Evolutionary conservation across 2,113 vertebrate genomes (phyloP), one percentile per base, ranked within the genome.

Genomic region (Corapipo altera): DNA sequence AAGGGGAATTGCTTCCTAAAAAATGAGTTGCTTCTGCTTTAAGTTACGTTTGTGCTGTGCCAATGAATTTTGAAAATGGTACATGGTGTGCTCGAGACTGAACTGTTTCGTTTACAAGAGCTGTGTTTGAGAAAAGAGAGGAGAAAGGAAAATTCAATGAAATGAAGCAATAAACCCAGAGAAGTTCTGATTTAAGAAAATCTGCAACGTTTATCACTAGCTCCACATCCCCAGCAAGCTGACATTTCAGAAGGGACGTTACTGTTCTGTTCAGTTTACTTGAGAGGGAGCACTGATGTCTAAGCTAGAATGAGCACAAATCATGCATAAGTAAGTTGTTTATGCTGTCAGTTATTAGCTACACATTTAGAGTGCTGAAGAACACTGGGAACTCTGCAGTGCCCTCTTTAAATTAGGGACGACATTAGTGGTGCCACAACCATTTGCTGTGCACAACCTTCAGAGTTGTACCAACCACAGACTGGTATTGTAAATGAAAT

Each of bases 251-350:
- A 78, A 64, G 88, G 59, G 75, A 80, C 2, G 0, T 62, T 85
- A 35, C 23, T 48, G 13, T 71, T 91, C 87, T 79, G 22, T 44
- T 91, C 62, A 67, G 69, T 57, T 87, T 77, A 48, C 67, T 89
- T 79, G 57, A 65, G 83, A 85, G 39, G 41, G 8, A 51, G 26
- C 59, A 69, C 46, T 88, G 74, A 37, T 81, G 64, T 58, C 67
- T 80, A 22, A 32, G 48, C 70, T 81, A 61, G 20, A 86, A 88
- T 33, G 77, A 82, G 76, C 76, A 84, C 85, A 92, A 87, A 91
- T 72, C 93, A 88, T 49, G 92, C 88, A 49, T 11, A 1, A 95
- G 55, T 85, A 93, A 93, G 41, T 86, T 74, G 73, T 93, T 95
- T 93, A 57, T 4, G 3, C 43, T 89, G 64, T 37, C 55, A 51